Percentiles rank a stretch among this genome's conserved stretches.
Conservation (phyloP, 2,113 vertebrate genomes). For the Xiphophorus maculatus region DNA sequence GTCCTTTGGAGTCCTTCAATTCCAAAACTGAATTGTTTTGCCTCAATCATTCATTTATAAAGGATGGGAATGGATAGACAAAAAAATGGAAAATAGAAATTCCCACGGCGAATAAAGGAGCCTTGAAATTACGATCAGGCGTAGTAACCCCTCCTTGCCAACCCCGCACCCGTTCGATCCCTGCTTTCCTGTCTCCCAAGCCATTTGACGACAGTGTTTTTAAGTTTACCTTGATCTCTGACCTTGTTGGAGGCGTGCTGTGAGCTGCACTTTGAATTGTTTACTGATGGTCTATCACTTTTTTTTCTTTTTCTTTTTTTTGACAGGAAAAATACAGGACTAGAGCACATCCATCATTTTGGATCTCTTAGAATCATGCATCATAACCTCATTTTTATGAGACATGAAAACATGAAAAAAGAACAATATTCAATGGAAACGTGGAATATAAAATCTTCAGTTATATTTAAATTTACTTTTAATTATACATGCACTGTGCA, state of each 20-base stretch:
- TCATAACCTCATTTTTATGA: no score
- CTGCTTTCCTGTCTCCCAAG: constrained; percentile 10
- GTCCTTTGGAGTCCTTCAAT: constrained; percentile 43
- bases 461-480: no score
- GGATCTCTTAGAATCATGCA: constrained; percentile 5
- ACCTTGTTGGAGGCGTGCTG: constrained; percentile 12
- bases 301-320: constrained; percentile 9
- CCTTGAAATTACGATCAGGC: constrained; percentile 40
- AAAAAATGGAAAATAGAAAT: constrained; percentile 11
- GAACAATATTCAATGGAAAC: no score
- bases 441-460: no score
- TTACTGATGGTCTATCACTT: constrained; percentile 3
- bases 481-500: no score
- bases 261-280: constrained; percentile 36
- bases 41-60: constrained; percentile 39
- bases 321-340: not conserved
- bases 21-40: constrained; percentile 41
- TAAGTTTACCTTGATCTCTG: constrained; percentile 39
- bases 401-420: no score
- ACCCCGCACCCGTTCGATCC: not conserved
- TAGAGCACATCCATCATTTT: not conserved
- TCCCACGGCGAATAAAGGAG: constrained; percentile 28
- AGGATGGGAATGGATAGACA: constrained; percentile 24
- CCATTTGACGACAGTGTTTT: constrained; percentile 8
- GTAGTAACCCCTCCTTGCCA: not conserved